These are phyloP conservation scores for Platerodrilus igneus DNA, from an alignment of 2,888 invertebrate species.

Conservation along the genomic window DNA sequence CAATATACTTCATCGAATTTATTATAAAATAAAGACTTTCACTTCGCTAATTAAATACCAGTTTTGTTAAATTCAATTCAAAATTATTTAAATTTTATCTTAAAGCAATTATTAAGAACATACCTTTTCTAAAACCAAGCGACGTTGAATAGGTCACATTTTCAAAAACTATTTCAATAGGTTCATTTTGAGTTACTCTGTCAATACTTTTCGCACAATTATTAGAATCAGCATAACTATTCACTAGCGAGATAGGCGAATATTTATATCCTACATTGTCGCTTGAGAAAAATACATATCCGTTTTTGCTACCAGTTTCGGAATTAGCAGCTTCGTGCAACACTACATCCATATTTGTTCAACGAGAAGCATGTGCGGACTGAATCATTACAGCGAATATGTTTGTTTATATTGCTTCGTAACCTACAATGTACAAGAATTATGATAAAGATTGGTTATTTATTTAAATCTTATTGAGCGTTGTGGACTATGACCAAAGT, in stretches of 20 bases:
- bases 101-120: too few relatives aligned
- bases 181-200: conserved; percentile 33
- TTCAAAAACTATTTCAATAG: conserved; percentile 67
- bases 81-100: too few relatives aligned
- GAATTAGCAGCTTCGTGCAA: conserved; percentile 33
- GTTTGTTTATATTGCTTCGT: conserved; percentile 6
- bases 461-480: conserved; percentile 35
- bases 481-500: conserved; percentile 38
- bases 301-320: too few relatives aligned
- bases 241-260: conserved; percentile 1
- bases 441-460: conserved; percentile 28
- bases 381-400: conserved; percentile 22
- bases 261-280: too few relatives aligned
- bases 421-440: conserved; percentile 14
- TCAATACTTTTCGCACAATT: conserved; percentile 29
- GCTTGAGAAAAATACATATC: too few relatives aligned
- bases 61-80: too few relatives aligned
- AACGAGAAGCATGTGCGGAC: conserved; percentile 17
- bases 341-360: conserved; percentile 33
- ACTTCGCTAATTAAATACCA: too few relatives aligned
- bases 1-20: too few relatives aligned
- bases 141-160: conserved; percentile 69
- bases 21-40: too few relatives aligned
- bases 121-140: conserved; percentile 70
- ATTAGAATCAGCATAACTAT: conserved; percentile 7